Evolutionary conservation across 2,888 invertebrate species (phyloP).

Genomic region (Hirudinaria manillensis): DNA sequence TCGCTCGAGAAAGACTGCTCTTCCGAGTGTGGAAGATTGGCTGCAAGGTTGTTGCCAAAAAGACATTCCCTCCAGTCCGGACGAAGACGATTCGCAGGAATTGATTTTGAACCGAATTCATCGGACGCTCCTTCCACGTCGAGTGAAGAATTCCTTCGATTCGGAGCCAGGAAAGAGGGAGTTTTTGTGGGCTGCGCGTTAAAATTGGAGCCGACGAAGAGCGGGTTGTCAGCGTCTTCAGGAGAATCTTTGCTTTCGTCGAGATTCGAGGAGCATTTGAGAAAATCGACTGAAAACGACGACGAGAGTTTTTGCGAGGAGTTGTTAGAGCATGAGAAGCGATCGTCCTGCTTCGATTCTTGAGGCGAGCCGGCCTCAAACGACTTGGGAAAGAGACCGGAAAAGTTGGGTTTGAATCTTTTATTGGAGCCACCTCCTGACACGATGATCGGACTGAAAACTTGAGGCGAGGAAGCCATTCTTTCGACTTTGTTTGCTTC

Average conservation of each 20-base stretch:
- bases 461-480: neutral
- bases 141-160: too few species aligned
- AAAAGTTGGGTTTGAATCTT: slow-evolving; percentile 2
- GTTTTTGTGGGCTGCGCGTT: too few species aligned
- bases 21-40: too few species aligned
- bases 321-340: neutral
- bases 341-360: neutral
- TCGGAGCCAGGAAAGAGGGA: too few species aligned
- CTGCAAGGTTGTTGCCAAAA: too few species aligned
- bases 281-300: slow-evolving; percentile 13
- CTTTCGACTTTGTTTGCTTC: neutral
- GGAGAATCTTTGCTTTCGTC: slow-evolving; percentile 7
- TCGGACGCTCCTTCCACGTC: too few species aligned
- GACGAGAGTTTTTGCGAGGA: neutral
- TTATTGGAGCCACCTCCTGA: neutral
- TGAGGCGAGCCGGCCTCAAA: neutral
- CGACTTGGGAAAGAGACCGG: neutral
- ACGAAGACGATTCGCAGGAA: too few species aligned
- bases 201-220: neutral
- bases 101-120: too few species aligned
- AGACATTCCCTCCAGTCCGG: too few species aligned
- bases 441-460: slow-evolving; percentile 4
- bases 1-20: too few species aligned
- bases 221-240: neutral
- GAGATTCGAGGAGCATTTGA: slow-evolving; percentile 17